Conservation (phyloP, 2,113 vertebrate genomes). For the Notarius lentiginosus region DNA sequence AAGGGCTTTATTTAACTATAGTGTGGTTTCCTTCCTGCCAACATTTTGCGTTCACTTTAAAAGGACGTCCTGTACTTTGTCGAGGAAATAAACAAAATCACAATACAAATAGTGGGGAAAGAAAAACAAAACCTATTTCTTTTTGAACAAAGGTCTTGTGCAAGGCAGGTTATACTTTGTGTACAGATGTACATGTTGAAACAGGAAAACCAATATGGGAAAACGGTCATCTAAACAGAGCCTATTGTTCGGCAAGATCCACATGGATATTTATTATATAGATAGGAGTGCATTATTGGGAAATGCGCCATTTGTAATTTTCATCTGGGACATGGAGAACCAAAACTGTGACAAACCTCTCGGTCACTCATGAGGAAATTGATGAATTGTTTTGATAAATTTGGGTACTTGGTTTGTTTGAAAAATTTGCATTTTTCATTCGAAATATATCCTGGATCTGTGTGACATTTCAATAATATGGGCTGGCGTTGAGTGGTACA, state of each 20-base stretch:
- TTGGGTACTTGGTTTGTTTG: too few species aligned
- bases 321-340: too few species aligned
- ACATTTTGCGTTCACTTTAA: constrained; percentile 41
- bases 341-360: too few species aligned
- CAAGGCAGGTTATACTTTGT: background rate
- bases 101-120: constrained; percentile 6
- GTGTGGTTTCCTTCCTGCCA: constrained; percentile 62
- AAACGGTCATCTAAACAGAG: background rate
- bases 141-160: background rate
- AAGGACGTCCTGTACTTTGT: constrained; percentile 56
- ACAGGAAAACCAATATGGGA: background rate
- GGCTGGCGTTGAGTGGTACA: too few species aligned
- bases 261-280: background rate
- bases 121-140: constrained; percentile 20
- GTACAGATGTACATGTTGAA: background rate
- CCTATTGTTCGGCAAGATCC: background rate
- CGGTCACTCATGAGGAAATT: too few species aligned
- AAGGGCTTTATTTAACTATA: constrained; percentile 49
- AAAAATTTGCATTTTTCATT: too few species aligned
- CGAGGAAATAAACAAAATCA: constrained; percentile 1
- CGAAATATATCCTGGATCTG: too few species aligned
- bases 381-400: too few species aligned
- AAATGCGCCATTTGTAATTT: too few species aligned
- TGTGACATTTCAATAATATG: too few species aligned
- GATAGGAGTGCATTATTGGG: too few species aligned